phyloP scores from a whole-genome alignment of 2,113 vertebrate genomes.

The Stigmatopora argus region DNA sequence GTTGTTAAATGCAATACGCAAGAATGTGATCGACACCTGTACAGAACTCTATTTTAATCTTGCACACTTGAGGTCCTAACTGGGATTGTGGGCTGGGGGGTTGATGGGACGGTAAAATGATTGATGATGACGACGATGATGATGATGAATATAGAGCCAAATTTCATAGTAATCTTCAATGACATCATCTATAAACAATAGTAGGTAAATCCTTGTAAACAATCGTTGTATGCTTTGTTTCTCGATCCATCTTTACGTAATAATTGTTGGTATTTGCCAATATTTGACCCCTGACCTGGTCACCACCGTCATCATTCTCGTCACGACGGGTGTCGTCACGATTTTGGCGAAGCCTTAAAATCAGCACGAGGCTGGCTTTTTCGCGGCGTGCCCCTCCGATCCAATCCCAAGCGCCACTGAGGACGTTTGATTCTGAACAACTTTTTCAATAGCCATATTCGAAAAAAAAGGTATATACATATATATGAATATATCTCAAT shows the following conservation, averaged over 20 bases:
- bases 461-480: conserved; percentile 72
- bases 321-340: neutral
- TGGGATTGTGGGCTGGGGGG: conserved; percentile 31
- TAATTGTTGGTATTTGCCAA: no score
- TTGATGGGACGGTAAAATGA: conserved; percentile 10
- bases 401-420: conserved; percentile 25
- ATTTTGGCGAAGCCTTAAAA: conserved; percentile 73
- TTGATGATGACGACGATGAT: neutral
- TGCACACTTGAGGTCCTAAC: conserved; percentile 52
- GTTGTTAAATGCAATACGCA: conserved; percentile 62
- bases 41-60: conserved; percentile 43
- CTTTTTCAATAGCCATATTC: conserved; percentile 81
- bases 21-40: conserved; percentile 48
- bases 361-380: conserved; percentile 52
- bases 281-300: neutral
- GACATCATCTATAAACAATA: no score
- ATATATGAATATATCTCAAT: conserved; percentile 72
- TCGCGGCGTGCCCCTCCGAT: conserved; percentile 72
- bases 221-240: no score
- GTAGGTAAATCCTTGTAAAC: no score
- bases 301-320: neutral
- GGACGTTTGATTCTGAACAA: conserved; percentile 68
- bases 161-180: no score
- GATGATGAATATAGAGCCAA: neutral
- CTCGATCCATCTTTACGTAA: no score